These are phyloP conservation scores for Oceanodroma tethys DNA, from an alignment of 2,113 vertebrate species.

Conservation along the genomic window DNA sequence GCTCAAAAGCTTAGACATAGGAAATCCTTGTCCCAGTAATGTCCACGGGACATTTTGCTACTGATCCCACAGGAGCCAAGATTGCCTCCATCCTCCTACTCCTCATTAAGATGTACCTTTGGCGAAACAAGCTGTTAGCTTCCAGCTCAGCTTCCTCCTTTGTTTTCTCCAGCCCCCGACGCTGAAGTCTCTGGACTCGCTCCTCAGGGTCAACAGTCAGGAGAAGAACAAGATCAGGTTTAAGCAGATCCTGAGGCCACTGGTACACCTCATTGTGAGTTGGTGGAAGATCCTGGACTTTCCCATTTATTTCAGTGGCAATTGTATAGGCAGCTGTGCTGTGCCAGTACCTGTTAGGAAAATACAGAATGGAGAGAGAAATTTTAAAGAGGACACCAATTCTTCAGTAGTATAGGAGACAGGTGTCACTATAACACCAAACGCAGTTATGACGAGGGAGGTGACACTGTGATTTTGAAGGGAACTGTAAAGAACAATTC, in stretches of 20 bases:
- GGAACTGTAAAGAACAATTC: not conserved
- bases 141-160: conserved; percentile 85
- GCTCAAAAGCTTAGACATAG: not conserved
- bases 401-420: not conserved
- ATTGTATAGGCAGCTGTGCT: conserved; percentile 93
- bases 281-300: conserved; percentile 78
- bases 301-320: conserved; percentile 83
- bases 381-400: not conserved
- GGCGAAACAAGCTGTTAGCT: conserved; percentile 80
- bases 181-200: conserved; percentile 74
- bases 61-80: not conserved
- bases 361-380: not conserved
- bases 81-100: not conserved
- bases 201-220: conserved; percentile 84
- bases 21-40: not conserved
- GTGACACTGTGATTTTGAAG: not conserved
- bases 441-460: not conserved
- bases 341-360: conserved; percentile 86
- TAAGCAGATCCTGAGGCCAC: conserved; percentile 88
- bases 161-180: conserved; percentile 80
- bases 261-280: conserved; percentile 79
- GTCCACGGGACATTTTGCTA: not conserved
- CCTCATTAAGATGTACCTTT: conserved; percentile 74
- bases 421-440: not conserved
- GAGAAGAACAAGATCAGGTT: conserved; percentile 83